Evolutionary conservation across 2,113 vertebrate species (phyloP).

Genomic region (Hypanus sabinus): DNA sequence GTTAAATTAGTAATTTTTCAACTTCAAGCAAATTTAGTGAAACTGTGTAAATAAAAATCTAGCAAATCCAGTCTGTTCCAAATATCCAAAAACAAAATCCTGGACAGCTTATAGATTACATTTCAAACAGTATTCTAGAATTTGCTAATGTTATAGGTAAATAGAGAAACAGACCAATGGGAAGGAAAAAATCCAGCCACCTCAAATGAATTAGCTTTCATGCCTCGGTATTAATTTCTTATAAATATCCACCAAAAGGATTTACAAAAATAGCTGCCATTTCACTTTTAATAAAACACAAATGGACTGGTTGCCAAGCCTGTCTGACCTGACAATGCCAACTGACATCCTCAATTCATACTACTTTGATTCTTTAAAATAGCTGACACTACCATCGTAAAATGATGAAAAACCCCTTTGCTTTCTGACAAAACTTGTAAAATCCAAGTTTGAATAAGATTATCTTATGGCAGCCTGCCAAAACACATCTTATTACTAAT

Average conservation of each 20-base stretch:
- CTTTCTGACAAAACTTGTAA: background rate
- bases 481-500: conserved; percentile 29
- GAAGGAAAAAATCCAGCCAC: background rate
- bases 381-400: background rate
- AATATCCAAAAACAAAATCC: background rate
- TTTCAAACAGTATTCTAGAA: background rate
- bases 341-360: conserved; percentile 21
- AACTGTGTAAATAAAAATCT: no score
- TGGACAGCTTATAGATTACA: background rate
- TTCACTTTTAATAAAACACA: conserved; percentile 29
- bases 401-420: background rate
- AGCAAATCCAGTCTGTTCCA: background rate
- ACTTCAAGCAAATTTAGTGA: background rate
- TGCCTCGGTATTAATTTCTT: background rate
- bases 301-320: conserved; percentile 25
- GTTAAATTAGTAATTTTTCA: conserved; percentile 1
- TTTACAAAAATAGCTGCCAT: background rate
- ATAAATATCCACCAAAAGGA: background rate
- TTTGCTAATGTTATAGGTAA: background rate
- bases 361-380: conserved; percentile 10
- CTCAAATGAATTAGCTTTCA: background rate
- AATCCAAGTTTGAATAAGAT: background rate
- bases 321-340: conserved; percentile 32
- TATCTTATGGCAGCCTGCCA: background rate
- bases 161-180: background rate